These are phyloP conservation scores for Aleadryas rufinucha DNA, from an alignment of 2,113 vertebrate genomes.

Conservation along the genomic window DNA sequence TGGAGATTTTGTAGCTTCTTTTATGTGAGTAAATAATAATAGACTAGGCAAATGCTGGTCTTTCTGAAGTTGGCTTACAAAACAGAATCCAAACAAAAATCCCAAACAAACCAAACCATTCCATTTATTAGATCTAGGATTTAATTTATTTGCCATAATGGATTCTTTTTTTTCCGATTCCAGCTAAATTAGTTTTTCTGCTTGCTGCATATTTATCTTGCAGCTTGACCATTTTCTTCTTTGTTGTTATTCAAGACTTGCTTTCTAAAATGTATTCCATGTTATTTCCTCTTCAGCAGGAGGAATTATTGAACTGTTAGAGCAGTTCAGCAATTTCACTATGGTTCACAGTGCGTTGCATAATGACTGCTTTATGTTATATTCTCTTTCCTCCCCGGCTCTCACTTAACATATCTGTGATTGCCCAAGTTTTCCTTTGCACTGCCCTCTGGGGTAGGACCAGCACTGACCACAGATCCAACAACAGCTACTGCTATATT, in stretches of 20 bases:
- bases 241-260: not conserved
- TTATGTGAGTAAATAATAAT: not conserved
- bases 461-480: not conserved
- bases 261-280: not conserved
- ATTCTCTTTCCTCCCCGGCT: not conserved
- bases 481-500: not conserved
- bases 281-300: not conserved
- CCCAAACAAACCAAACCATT: not conserved
- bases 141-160: not conserved
- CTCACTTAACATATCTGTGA: not conserved
- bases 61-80: not conserved
- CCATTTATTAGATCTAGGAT: not conserved
- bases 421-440: not conserved
- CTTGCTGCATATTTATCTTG: not conserved
- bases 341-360: fast-evolving
- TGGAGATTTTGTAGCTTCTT: not conserved
- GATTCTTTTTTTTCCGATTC: not conserved
- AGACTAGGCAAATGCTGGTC: not conserved
- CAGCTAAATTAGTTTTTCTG: not conserved
- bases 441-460: not conserved
- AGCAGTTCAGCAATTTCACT: not conserved
- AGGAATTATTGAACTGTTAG: not conserved
- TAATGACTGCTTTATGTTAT: not conserved
- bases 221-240: not conserved
- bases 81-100: not conserved